Evolutionary conservation across 2,113 vertebrate species (phyloP).

Genomic region (Etheostoma spectabile): DNA sequence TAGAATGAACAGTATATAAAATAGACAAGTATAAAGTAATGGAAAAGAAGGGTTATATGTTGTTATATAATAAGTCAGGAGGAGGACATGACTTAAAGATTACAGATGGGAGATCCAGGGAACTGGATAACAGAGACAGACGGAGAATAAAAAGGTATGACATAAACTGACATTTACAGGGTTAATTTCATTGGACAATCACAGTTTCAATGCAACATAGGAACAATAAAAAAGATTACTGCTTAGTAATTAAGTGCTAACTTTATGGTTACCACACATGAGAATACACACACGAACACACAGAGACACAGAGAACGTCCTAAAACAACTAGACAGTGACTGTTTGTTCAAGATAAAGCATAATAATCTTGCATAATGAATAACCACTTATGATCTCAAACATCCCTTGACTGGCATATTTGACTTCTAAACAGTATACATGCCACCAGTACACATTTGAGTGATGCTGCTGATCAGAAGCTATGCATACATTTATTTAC

Average conservation of each 20-base stretch:
- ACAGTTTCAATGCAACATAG: conserved; percentile 39
- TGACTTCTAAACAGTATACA: neutral
- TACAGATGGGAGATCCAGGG: conserved; percentile 31
- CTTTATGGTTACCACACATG: conserved; percentile 31
- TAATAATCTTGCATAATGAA: neutral
- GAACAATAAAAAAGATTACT: conserved; percentile 35
- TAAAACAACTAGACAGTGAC: neutral
- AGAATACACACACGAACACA: neutral
- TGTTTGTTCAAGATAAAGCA: neutral
- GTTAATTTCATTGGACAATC: conserved; percentile 45
- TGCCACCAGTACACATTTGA: neutral
- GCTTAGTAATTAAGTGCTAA: conserved; percentile 25
- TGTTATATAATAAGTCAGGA: neutral
- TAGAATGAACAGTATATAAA: neutral
- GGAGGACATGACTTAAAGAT: conserved; percentile 12
- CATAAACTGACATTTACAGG: conserved; percentile 39
- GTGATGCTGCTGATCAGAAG: neutral
- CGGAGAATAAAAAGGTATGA: conserved; percentile 29
- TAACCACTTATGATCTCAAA: neutral
- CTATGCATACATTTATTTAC: neutral
- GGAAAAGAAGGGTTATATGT: neutral
- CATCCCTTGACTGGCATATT: neutral
- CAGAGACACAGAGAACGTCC: neutral
- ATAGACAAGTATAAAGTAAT: neutral
- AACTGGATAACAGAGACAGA: conserved; percentile 30